Conservation (phyloP, 2,888 invertebrate species). For the Campoplex capitator region DNA sequence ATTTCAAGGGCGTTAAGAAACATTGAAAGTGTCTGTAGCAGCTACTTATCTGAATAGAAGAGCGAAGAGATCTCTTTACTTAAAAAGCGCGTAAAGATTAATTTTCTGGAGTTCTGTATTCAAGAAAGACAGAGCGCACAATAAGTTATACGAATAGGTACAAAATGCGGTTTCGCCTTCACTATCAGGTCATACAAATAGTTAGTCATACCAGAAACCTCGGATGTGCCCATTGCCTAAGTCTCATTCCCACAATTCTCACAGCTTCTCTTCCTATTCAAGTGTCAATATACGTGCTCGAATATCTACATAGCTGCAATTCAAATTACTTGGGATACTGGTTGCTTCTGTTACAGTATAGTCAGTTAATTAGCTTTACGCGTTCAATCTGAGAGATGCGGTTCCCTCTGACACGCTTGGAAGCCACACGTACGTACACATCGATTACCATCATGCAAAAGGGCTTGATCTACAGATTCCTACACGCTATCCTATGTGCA, state of each 20-base stretch:
- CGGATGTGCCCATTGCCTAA: conserved; percentile 25
- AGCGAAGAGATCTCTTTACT: neutral
- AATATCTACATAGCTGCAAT: conserved; percentile 42
- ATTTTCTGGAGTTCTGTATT: neutral
- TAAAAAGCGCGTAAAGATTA: conserved; percentile 22
- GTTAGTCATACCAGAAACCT: conserved; percentile 1
- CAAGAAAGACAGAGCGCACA: conserved; percentile 34
- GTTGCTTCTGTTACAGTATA: conserved; percentile 76
- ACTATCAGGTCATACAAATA: conserved; percentile 51
- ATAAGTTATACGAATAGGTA: conserved; percentile 66
- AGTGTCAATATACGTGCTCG: neutral
- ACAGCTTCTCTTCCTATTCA: conserved; percentile 22
- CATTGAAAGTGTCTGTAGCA: too few relatives aligned
- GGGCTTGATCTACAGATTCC: neutral
- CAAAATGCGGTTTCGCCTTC: conserved; percentile 73
- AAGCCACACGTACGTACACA: conserved; percentile 47
- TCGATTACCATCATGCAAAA: neutral
- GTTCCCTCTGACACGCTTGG: conserved; percentile 69
- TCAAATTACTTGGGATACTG: conserved; percentile 62
- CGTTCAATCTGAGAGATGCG: conserved; percentile 77
- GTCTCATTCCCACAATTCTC: conserved; percentile 22
- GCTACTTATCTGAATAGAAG: too few relatives aligned
- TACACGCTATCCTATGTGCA: neutral
- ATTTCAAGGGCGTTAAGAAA: too few relatives aligned
- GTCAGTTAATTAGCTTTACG: conserved; percentile 76